Conservation (phyloP, 2,113 vertebrate species). For the Himantopus leucocephalus region DNA sequence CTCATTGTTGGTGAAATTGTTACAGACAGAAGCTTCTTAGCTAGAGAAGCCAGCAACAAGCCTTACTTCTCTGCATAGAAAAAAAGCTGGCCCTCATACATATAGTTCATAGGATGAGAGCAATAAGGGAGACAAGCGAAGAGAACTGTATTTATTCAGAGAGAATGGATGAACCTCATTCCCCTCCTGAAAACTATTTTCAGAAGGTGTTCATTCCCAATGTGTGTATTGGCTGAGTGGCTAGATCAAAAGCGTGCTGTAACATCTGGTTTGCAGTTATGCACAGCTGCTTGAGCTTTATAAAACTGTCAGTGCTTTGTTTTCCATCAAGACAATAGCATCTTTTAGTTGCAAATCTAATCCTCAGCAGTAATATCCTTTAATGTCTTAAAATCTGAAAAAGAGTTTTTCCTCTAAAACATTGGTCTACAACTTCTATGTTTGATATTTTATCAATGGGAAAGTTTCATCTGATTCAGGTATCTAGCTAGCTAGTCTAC, state of each 20-base stretch:
- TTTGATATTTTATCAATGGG: neutral
- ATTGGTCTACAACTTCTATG: neutral
- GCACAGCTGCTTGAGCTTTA: neutral
- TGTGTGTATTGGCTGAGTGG: neutral
- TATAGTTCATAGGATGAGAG: neutral
- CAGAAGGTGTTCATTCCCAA: neutral
- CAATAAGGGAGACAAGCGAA: neutral
- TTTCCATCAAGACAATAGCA: neutral
- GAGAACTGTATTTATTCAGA: neutral
- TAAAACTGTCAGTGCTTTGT: neutral
- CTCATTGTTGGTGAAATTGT: neutral
- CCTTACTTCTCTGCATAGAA: neutral
- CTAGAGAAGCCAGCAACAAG: neutral
- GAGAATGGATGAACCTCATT: neutral
- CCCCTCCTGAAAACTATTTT: neutral
- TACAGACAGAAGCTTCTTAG: neutral
- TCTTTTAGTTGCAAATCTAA: neutral
- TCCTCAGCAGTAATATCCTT: neutral
- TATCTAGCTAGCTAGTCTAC: neutral
- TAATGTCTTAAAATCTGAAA: neutral
- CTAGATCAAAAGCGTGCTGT: neutral
- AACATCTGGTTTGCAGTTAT: slow-evolving; percentile 12
- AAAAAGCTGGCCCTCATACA: neutral
- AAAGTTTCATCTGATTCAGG: neutral
- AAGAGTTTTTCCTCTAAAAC: neutral